Conservation (phyloP, 30 jellyfish, hydroid and myxozoan species). For the Hydra vulgaris region DNA sequence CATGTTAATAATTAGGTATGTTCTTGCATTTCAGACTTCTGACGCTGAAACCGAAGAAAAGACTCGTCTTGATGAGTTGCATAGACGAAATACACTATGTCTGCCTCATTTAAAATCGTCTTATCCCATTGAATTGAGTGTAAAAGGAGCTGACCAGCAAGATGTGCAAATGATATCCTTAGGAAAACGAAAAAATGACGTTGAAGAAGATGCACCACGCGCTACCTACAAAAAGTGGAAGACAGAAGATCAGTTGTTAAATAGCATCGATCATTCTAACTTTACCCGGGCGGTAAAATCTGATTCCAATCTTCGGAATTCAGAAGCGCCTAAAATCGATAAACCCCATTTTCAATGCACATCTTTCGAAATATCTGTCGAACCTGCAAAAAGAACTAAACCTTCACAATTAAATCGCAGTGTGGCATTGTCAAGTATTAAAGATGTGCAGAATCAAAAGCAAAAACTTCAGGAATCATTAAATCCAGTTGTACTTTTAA, state of each 20-base stretch:
- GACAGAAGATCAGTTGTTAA: constrained; percentile 16
- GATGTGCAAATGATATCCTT: neutral
- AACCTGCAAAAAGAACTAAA: constrained; percentile 18
- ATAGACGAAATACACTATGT: constrained; percentile 77
- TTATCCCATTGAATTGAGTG: constrained; percentile 63
- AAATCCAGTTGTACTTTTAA: neutral
- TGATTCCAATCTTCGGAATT: constrained; percentile 7
- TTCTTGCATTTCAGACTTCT: neutral
- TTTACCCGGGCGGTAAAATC: constrained; percentile 8
- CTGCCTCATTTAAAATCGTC: constrained; percentile 72
- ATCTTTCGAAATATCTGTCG: constrained; percentile 23
- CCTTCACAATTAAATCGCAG: constrained; percentile 13
- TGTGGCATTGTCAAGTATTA: constrained; percentile 10
- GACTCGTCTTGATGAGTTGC: constrained; percentile 45
- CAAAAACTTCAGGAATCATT: neutral
- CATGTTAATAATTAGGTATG: too few relatives aligned
- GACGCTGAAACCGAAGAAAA: neutral
- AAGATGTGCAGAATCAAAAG: neutral
- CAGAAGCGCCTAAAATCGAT: neutral
- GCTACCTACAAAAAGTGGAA: constrained; percentile 31
- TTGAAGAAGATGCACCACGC: constrained; percentile 33
- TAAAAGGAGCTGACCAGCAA: constrained; percentile 4
- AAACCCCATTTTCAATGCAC: constrained; percentile 4
- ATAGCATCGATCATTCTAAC: constrained; percentile 17
- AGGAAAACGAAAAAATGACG: constrained; percentile 18